These are phyloP conservation scores for Corythaixoides concolor DNA, from an alignment of 2,113 vertebrate genomes.

Conservation along the genomic window DNA sequence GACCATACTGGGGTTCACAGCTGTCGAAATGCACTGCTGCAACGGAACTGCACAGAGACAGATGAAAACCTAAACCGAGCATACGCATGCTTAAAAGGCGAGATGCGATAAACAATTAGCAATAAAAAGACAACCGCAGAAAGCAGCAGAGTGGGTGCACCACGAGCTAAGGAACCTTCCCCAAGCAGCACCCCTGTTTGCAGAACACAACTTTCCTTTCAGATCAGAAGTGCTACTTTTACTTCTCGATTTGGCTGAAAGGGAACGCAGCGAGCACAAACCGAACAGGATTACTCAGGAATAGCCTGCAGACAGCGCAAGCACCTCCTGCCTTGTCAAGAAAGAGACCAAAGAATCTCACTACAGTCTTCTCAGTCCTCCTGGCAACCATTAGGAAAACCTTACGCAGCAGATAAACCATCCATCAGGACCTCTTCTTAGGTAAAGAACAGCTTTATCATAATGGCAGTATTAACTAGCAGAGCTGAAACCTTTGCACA, in stretches of 20 bases:
- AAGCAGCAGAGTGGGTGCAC: background rate
- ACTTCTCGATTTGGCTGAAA: background rate
- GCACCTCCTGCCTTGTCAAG: background rate
- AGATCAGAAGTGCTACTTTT: background rate
- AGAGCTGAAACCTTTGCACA: background rate
- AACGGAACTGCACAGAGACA: background rate
- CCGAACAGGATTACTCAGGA: background rate
- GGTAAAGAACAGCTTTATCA: background rate
- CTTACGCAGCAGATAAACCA: background rate
- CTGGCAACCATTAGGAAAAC: background rate
- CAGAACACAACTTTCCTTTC: background rate
- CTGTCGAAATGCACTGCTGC: background rate
- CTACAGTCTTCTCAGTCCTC: background rate
- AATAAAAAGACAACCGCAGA: background rate
- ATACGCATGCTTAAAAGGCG: background rate
- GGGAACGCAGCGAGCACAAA: background rate
- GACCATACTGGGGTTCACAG: background rate
- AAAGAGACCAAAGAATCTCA: background rate
- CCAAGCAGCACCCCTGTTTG: background rate
- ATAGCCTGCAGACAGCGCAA: background rate
- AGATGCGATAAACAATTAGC: background rate
- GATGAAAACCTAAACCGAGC: background rate
- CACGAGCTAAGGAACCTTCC: background rate
- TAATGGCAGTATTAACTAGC: background rate
- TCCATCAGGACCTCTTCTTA: background rate